These are phyloP conservation scores for Caenorhabditis becei DNA, from an alignment of 2,888 invertebrate species.

Conservation along the genomic window DNA sequence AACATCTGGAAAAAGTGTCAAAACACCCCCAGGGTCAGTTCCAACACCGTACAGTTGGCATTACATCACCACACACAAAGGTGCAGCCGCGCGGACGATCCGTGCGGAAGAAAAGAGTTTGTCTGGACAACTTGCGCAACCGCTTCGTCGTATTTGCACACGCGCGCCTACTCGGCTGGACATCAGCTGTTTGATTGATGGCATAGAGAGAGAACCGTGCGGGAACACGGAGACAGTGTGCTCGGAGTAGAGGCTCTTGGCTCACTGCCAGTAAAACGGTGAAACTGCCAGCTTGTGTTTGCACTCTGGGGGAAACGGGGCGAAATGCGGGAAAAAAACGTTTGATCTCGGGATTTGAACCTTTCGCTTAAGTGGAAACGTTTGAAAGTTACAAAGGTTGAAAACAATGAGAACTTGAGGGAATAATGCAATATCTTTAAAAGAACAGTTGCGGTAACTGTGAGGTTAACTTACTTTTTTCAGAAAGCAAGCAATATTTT, in stretches of 20 bases:
- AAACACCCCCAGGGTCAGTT: constrained; percentile 17
- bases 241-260: constrained; percentile 4
- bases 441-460: no score
- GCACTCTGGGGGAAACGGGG: not conserved
- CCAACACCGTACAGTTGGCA: constrained; percentile 21
- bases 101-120: constrained; percentile 54
- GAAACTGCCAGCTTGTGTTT: constrained; percentile 4
- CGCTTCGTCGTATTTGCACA: constrained; percentile 50
- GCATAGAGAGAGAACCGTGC: constrained; percentile 25
- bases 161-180: constrained; percentile 61
- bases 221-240: constrained; percentile 12
- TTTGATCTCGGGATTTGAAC: not conserved
- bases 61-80: constrained; percentile 41
- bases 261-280: constrained; percentile 13
- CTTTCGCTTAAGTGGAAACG: not conserved
- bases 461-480: no score
- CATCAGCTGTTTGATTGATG: constrained; percentile 57
- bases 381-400: no score
- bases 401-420: no score
- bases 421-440: no score
- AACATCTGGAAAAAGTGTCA: not conserved
- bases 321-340: constrained; percentile 1
- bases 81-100: constrained; percentile 25
- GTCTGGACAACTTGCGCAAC: constrained; percentile 57
- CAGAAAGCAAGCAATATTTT: no score